Base-by-base conservation (phyloP, 2,888 invertebrate genomes). In the Bellardia bayeri region DNA sequence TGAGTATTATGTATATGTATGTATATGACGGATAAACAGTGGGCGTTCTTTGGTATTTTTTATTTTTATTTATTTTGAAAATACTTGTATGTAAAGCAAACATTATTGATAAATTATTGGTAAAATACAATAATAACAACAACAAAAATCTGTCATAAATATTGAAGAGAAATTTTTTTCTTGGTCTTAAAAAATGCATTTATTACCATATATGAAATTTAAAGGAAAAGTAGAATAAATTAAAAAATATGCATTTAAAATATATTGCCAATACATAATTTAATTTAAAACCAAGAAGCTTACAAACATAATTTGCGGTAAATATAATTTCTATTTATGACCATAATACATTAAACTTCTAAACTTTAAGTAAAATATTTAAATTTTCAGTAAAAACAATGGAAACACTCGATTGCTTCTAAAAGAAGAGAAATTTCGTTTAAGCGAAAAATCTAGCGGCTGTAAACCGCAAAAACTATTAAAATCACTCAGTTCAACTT, bases 101-200 rank as follows among this genome's bases (percentile, higher is more conserved):
- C 51, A 45, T 58, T 85, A 85, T 85, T 85, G 80, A 85, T 85
- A 75, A 80, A 51, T 54, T 80, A 85, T 80, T 75, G 74, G 54
- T 79, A 78, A 84, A 45, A 75, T 56, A 37, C 37, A 42, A 23
- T 33, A 84, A 37, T 8, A 23, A 23, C 7, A 42, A 54, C 2
- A 66, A 23, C 23, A 51, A 64, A 63, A 71, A 71, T 83, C 63
- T 71, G 54, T 83, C 71, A 71, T 76, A 69, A 64, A 83, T 71
- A 76, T 71, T 42, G 23, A 13, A 80, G 63, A 80, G 80, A 85
- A 85, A 85, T 61, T 63, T 75, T 11, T 33, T 82, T 51, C 69
- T 51, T 4, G 3, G 23, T 23, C 6, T 9, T 51, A 61, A 51
- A 42, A 8, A 54, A 23, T 45, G 33, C 64, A 51, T 1, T 45